Evolutionary conservation across 1,140 invertebrate species (phyloP).

Genomic region (Kradibia gibbosae): DNA sequence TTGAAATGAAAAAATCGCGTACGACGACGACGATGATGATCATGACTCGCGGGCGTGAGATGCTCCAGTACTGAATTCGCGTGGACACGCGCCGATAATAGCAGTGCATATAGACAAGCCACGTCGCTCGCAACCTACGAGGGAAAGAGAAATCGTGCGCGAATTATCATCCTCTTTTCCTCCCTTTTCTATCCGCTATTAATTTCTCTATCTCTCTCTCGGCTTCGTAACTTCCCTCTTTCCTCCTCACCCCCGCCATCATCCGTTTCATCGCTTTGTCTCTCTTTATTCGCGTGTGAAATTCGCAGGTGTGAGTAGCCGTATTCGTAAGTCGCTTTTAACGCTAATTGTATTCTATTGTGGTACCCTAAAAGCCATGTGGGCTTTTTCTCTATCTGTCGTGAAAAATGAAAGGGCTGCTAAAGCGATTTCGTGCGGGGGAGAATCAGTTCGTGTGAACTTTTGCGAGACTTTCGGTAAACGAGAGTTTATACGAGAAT

Average conservation of each 20-base stretch:
- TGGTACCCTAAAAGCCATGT: slow-evolving; percentile 32
- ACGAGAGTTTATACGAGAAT: slow-evolving; percentile 9
- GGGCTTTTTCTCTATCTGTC: background rate
- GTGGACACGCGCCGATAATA: background rate
- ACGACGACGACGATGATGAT: too few species aligned
- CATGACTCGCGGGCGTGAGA: too few species aligned
- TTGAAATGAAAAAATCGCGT: background rate
- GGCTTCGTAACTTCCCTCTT: too few species aligned
- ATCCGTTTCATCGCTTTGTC: background rate
- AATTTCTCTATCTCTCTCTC: too few species aligned
- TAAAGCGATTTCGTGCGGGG: slow-evolving; percentile 26
- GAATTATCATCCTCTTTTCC: slow-evolving; percentile 27
- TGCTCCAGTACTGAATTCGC: too few species aligned
- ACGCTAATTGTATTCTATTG: slow-evolving; percentile 46
- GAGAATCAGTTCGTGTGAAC: slow-evolving; percentile 2
- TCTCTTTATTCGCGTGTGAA: slow-evolving; percentile 4
- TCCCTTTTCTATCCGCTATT: background rate
- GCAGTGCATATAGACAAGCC: background rate
- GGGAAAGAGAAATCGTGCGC: slow-evolving; percentile 2
- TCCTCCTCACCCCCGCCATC: too few species aligned
- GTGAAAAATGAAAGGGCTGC: slow-evolving; percentile 35
- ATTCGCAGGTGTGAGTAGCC: slow-evolving; percentile 28
- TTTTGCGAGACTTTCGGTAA: slow-evolving; percentile 31
- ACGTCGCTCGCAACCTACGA: background rate
- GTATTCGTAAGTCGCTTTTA: slow-evolving; percentile 42